phyloP scores from a whole-genome alignment of 1,140 invertebrate species.

The Philaenus spumarius region DNA sequence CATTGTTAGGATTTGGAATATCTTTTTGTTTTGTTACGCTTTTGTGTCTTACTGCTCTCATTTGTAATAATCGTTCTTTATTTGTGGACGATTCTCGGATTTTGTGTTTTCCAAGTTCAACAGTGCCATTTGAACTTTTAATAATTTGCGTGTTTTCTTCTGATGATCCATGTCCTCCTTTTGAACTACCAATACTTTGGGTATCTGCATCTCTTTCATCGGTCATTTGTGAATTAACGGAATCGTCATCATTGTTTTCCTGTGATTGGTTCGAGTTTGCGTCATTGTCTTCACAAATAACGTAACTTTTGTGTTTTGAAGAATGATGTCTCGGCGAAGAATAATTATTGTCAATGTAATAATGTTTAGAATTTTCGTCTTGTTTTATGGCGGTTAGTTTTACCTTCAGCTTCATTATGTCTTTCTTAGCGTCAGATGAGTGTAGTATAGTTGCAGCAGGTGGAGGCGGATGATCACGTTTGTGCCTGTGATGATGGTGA shows the following conservation, averaged over 20 bases:
- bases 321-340: background rate
- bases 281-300: background rate
- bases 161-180: background rate
- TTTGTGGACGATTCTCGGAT: background rate
- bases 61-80: slow-evolving; percentile 30
- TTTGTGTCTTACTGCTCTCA: slow-evolving; percentile 28
- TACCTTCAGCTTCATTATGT: slow-evolving; percentile 34
- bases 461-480: slow-evolving; percentile 20
- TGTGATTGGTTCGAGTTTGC: background rate
- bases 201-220: background rate
- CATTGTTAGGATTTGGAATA: no score
- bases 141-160: background rate
- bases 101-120: background rate
- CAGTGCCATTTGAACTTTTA: background rate
- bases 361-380: slow-evolving; percentile 13
- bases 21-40: slow-evolving; percentile 16
- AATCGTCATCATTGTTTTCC: slow-evolving; percentile 2
- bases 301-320: background rate
- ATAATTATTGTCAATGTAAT: background rate
- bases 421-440: slow-evolving; percentile 24
- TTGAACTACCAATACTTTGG: background rate
- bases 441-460: slow-evolving; percentile 31
- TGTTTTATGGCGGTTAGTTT: slow-evolving; percentile 29
- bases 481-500: slow-evolving; percentile 31
- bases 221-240: background rate